A percentile compares a stretch with the other conserved stretches of the same genome.
These are phyloP conservation scores for Hoplostethus atlanticus DNA, from an alignment of 2,797 vertebrate genomes.

Conservation along the genomic window DNA sequence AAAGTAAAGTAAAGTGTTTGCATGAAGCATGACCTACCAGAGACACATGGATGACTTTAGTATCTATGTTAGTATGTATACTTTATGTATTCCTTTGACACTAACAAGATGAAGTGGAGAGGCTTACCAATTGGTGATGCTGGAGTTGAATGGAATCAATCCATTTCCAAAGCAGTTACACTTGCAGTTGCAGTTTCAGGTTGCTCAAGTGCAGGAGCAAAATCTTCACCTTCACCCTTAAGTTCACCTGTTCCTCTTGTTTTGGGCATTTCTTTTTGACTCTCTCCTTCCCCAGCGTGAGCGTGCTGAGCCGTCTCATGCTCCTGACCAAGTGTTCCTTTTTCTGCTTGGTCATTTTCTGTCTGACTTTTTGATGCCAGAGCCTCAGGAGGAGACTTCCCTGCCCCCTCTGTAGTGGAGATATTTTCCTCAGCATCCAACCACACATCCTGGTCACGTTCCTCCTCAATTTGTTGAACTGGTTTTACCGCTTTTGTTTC, in stretches of 20 bases:
- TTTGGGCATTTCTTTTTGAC: slow-evolving; percentile 19
- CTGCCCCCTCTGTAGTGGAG: slow-evolving; percentile 17
- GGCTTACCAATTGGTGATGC: slow-evolving; percentile 8
- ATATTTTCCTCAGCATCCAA: slow-evolving; percentile 79
- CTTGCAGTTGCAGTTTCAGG: slow-evolving; percentile 10
- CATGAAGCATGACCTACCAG: too few relatives aligned
- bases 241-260: slow-evolving; percentile 22
- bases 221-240: slow-evolving; percentile 71
- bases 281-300: slow-evolving; percentile 20
- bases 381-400: slow-evolving; percentile 10
- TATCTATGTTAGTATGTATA: too few relatives aligned
- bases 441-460: slow-evolving; percentile 75
- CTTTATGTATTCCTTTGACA: too few relatives aligned
- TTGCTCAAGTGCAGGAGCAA: slow-evolving; percentile 64
- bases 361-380: slow-evolving; percentile 24
- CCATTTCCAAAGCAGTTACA: slow-evolving; percentile 17
- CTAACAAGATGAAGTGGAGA: background rate
- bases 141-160: slow-evolving; percentile 20
- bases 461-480: slow-evolving; percentile 44
- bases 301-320: slow-evolving; percentile 8
- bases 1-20: too few relatives aligned
- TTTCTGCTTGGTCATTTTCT: slow-evolving; percentile 11
- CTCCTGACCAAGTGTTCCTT: slow-evolving; percentile 7
- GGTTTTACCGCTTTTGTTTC: slow-evolving; percentile 14
- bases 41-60: too few relatives aligned